Evolutionary conservation across 2,797 vertebrate species (phyloP).

Genomic region (Lacerta bilineata): DNA sequence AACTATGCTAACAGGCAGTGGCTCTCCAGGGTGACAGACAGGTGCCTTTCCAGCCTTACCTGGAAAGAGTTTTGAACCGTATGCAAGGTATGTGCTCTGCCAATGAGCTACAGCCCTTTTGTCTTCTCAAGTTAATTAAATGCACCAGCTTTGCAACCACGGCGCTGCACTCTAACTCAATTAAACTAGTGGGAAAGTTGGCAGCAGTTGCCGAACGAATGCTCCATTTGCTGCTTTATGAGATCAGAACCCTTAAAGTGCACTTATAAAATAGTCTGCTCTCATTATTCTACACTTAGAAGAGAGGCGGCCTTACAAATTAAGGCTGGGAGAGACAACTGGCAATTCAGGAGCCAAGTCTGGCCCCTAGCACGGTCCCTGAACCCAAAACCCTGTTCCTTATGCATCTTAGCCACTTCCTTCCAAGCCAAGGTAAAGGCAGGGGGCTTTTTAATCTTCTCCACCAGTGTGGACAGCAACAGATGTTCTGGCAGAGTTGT

Average conservation of each 20-base stretch:
- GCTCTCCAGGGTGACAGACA: neutral
- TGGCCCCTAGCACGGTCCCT: no score
- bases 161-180: conserved; percentile 1
- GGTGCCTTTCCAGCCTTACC: no score
- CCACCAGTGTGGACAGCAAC: neutral
- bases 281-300: neutral
- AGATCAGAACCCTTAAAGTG: neutral
- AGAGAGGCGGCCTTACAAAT: neutral
- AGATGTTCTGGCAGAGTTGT: no score
- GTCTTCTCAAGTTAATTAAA: neutral
- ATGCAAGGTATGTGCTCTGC: neutral
- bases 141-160: neutral
- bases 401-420: neutral
- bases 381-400: neutral
- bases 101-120: neutral
- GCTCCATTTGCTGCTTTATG: neutral
- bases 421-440: neutral
- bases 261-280: neutral
- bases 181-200: neutral
- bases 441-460: neutral
- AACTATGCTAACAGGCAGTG: neutral
- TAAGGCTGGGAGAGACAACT: neutral
- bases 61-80: neutral
- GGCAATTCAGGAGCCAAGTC: neutral
- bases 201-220: neutral